These are phyloP conservation scores for Tragopan temminckii DNA, from an alignment of 2,797 vertebrate genomes.

Conservation along the genomic window DNA sequence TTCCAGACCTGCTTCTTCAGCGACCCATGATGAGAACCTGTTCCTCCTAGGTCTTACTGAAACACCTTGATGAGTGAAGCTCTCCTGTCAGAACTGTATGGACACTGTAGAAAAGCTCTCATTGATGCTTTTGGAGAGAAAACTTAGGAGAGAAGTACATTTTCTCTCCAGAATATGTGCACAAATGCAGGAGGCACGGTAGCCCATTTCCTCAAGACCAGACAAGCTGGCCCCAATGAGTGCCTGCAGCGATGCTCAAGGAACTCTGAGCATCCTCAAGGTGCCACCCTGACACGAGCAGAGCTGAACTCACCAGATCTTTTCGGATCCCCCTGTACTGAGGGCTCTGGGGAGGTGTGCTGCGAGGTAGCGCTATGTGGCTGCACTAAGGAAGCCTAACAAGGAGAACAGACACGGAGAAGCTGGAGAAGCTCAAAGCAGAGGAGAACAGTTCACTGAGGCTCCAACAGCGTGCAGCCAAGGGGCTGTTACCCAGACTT, in stretches of 20 bases:
- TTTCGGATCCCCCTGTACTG: accelerated
- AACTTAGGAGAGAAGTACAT: neutral
- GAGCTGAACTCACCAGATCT: neutral
- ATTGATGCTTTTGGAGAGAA: neutral
- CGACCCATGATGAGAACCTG: neutral
- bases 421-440: slow-evolving; percentile 8
- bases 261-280: neutral
- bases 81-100: slow-evolving; percentile 8
- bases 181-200: neutral
- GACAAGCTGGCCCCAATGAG: accelerated
- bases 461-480: neutral
- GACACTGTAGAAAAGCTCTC: neutral
- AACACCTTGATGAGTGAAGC: neutral
- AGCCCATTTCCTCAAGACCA: neutral
- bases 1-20: neutral
- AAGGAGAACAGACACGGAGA: neutral
- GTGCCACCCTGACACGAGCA: neutral
- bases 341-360: neutral
- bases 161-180: neutral
- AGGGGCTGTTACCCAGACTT: neutral
- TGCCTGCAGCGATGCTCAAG: neutral
- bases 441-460: neutral
- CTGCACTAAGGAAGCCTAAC: neutral
- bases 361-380: neutral
- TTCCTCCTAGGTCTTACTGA: neutral